These are phyloP conservation scores for Schizopygopsis pylzovi DNA, from an alignment of 2,797 vertebrate species.

Conservation along the genomic window DNA sequence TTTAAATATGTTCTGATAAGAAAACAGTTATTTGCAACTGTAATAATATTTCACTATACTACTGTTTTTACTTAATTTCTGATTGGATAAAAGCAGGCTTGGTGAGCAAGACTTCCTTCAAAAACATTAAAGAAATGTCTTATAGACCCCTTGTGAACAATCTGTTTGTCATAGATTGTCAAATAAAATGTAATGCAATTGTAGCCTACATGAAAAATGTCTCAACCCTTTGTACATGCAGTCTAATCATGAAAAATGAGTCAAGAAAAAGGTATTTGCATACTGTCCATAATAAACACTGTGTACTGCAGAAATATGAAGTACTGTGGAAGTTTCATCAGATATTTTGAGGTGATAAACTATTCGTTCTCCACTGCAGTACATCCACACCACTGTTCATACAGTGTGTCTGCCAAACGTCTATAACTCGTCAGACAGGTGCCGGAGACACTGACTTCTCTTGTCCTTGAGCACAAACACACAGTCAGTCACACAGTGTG, in stretches of 20 bases:
- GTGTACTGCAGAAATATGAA: neutral
- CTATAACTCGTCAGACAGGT: constrained; percentile 25
- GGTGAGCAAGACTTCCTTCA: too few relatives aligned
- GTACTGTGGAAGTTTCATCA: neutral
- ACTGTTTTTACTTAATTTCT: neutral
- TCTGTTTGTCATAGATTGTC: too few relatives aligned
- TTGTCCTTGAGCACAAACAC: constrained; percentile 39
- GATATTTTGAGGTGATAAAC: neutral
- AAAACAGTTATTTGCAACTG: neutral
- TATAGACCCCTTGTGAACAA: neutral
- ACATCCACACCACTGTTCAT: neutral
- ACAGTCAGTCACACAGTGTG: constrained; percentile 25
- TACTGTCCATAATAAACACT: neutral
- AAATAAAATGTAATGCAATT: too few relatives aligned
- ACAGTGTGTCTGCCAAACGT: neutral
- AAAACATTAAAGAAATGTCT: too few relatives aligned
- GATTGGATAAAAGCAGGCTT: neutral
- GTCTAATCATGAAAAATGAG: neutral
- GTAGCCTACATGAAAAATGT: too few relatives aligned
- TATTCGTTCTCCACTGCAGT: neutral
- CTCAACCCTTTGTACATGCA: neutral
- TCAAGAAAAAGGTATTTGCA: neutral
- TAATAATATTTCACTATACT: neutral
- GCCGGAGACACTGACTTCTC: neutral
- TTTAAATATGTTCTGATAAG: neutral